phyloP scores from a whole-genome alignment of 2,797 vertebrate genomes.

The Acrossocheilus wenchowensis region DNA sequence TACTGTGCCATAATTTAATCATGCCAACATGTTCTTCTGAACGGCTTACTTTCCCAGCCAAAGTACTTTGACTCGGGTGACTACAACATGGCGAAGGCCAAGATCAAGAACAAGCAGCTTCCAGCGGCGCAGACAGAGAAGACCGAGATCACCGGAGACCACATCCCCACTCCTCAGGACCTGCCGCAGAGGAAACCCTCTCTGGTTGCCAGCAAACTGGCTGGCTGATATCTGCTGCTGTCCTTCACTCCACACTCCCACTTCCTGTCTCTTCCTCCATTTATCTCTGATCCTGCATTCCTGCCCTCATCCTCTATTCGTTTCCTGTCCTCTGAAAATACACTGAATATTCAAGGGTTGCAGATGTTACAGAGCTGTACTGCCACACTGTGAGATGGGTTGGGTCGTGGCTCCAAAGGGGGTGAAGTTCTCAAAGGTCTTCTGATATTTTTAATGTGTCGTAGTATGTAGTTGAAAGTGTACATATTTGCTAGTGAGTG shows the following conservation, averaged over 20 bases:
- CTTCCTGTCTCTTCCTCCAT: slow-evolving; percentile 62
- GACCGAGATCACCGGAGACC: slow-evolving; percentile 96
- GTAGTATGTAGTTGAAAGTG: slow-evolving; percentile 72
- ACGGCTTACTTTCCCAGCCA: slow-evolving; percentile 81
- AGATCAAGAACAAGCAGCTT: slow-evolving; percentile 97
- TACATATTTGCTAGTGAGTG: slow-evolving; percentile 84
- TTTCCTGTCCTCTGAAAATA: slow-evolving; percentile 77
- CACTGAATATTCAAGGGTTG: slow-evolving; percentile 70
- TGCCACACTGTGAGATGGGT: slow-evolving; percentile 66
- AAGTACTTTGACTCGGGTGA: slow-evolving; percentile 99
- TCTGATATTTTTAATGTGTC: slow-evolving; percentile 59
- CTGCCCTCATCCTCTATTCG: slow-evolving; percentile 46
- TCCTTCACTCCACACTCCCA: slow-evolving; percentile 73
- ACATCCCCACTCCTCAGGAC: slow-evolving; percentile 98
- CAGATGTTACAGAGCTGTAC: slow-evolving; percentile 40
- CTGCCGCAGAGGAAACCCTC: slow-evolving; percentile 98
- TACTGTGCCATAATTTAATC: not conserved
- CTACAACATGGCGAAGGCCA: slow-evolving; percentile 99
- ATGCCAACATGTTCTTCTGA: not conserved
- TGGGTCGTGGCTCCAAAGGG: slow-evolving; percentile 39
- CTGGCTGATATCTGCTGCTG: slow-evolving; percentile 83
- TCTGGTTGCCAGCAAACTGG: slow-evolving; percentile 97
- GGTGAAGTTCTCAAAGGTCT: slow-evolving; percentile 34
- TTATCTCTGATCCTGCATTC: slow-evolving; percentile 69
- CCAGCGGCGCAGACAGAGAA: slow-evolving; percentile 92